Evolutionary conservation across 2,797 vertebrate species (phyloP), one percentile per base, ranked within the genome.

Genomic region (Protosalanx chinensis): DNA sequence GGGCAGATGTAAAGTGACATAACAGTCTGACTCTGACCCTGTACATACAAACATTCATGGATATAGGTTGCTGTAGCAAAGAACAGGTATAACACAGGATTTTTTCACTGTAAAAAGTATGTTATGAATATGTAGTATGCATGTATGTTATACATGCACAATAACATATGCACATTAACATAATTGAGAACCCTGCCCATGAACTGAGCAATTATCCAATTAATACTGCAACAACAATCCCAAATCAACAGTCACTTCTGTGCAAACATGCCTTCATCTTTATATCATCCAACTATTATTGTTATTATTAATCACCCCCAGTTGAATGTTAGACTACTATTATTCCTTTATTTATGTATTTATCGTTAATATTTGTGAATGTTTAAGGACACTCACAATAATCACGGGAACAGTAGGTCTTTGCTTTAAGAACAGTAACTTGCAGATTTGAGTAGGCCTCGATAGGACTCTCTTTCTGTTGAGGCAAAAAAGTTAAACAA

Each of bases 1-100:
- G 68, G 95, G 95, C 20, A 96, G 84, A 73, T 81, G 88, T 37
- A 96, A 74, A 0, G 86, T 92, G 56, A 96, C 92, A 0, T 94
- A 96, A 59, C 90, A 93, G 37, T 96, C 95, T 1, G 93, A 92
- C 53, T 86, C 73, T 0, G 89, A 93, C 33, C 88, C 95, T 96
- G 78, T 8, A 4, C 20, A 71, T 7, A 23, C 16, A 53, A 1
- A 58, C 8, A 58, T 15, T n/a, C 2, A 18, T 23, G 6, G n/a
- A 60, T 29, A 27, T 12, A 60, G 3, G 8, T 60, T 60, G 20
- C 29, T 8, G 8, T 12, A 27, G 58, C 20, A 60, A 23, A 60
- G 20, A 30, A 60, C 12, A 60, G 8, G 23, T 1, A 29, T 23
- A 4, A 10, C 58, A 64, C 46, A 32, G 7, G 4, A 20, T 15